phyloP scores from a whole-genome alignment of 2,113 vertebrate genomes.

The Ploceus nigricollis region DNA sequence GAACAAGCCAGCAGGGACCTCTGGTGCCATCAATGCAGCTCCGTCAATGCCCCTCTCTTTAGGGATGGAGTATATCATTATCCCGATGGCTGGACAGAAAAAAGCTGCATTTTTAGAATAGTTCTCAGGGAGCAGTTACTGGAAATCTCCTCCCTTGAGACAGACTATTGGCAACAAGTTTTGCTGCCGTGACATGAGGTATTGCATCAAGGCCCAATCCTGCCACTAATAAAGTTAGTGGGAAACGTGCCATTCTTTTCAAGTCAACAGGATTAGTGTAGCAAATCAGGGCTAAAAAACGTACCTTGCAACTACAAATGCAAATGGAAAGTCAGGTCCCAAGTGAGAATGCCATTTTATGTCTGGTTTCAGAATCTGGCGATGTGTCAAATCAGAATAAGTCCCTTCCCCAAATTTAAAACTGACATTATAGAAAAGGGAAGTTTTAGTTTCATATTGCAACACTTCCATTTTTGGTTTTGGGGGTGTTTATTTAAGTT shows the following conservation, averaged over 20 bases:
- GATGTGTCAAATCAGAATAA: not conserved
- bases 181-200: constrained; percentile 58
- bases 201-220: constrained; percentile 49
- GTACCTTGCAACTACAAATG: constrained; percentile 2
- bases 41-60: constrained; percentile 39
- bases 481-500: not conserved
- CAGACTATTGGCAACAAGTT: constrained; percentile 60
- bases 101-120: constrained; percentile 41
- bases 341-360: not conserved
- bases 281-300: not conserved
- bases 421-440: not conserved
- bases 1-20: constrained; percentile 69
- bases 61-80: constrained; percentile 50
- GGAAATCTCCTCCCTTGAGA: constrained; percentile 61
- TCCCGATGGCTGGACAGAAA: not conserved
- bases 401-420: not conserved
- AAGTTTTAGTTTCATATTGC: not conserved
- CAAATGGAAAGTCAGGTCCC: not conserved
- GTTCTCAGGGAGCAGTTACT: constrained; percentile 47
- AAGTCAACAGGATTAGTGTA: constrained; percentile 45
- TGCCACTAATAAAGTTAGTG: constrained; percentile 61
- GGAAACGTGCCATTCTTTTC: constrained; percentile 41
- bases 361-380: not conserved
- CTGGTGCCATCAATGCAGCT: constrained; percentile 37
- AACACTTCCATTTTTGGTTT: not conserved